These are phyloP conservation scores for Tretioscincus oriximinensis DNA, from an alignment of 2,113 vertebrate species.

Conservation along the genomic window DNA sequence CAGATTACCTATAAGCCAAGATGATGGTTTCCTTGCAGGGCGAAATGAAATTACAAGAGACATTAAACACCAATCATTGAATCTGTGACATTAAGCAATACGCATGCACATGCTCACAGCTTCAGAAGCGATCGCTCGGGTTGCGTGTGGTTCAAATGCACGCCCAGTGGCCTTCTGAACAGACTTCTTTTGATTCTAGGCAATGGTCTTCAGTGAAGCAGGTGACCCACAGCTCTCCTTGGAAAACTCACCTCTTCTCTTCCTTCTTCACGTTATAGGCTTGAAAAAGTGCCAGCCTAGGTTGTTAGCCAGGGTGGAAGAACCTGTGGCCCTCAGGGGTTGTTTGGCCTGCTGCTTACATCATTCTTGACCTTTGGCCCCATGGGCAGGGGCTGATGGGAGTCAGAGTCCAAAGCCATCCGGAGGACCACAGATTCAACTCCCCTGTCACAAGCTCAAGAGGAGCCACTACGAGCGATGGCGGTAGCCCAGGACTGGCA, in stretches of 20 bases:
- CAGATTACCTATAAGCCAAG: not conserved
- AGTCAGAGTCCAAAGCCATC: not conserved
- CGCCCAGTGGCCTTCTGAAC: not conserved
- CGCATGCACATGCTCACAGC: too few species aligned
- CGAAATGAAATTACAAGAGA: not conserved
- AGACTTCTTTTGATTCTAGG: not conserved
- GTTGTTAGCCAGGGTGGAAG: not conserved
- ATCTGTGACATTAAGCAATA: not conserved
- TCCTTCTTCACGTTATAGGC: not conserved
- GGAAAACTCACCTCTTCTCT: not conserved
- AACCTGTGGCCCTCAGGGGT: not conserved
- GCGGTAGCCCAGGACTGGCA: not conserved
- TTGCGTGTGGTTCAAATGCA: not conserved
- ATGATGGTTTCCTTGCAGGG: not conserved
- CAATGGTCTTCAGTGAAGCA: not conserved
- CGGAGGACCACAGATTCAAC: not conserved
- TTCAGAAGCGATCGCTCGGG: not conserved
- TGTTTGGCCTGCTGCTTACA: not conserved
- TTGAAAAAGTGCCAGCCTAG: not conserved
- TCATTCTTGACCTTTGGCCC: not conserved
- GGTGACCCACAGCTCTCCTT: not conserved
- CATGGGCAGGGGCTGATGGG: not conserved
- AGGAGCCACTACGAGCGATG: too few species aligned
- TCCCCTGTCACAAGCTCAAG: not conserved
- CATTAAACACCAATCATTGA: not conserved